Evolutionary conservation across 2,113 vertebrate genomes (phyloP).

Genomic region (Saccopteryx leptura): DNA sequence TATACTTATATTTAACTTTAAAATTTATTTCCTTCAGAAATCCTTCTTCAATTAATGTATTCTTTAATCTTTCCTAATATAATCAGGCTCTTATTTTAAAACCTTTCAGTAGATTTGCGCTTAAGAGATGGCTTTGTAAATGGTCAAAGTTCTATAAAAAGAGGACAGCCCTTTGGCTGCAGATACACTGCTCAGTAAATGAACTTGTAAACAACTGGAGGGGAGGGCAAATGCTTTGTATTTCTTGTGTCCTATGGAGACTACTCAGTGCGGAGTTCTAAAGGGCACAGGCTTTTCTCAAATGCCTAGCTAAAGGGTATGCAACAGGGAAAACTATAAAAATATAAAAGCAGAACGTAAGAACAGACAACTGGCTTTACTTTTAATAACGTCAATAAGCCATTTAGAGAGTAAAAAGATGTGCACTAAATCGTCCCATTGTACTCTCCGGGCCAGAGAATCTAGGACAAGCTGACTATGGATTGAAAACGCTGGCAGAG

Average conservation of each 20-base stretch:
- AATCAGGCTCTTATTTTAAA: neutral
- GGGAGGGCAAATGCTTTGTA: conserved; percentile 36
- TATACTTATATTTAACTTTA: neutral
- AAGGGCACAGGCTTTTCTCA: neutral
- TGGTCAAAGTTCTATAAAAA: neutral
- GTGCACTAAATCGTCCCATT: neutral
- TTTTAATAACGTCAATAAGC: neutral
- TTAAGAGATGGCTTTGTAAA: neutral
- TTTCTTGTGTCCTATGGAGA: neutral
- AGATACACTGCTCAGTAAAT: neutral
- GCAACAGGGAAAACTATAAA: neutral
- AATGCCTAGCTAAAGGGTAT: neutral
- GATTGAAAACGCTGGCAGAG: conserved; percentile 7
- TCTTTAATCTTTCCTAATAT: neutral
- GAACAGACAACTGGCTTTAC: neutral
- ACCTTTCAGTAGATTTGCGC: neutral
- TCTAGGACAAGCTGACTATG: neutral
- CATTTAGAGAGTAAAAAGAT: conserved; percentile 20
- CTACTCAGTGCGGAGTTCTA: neutral
- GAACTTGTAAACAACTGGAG: neutral
- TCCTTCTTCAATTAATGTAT: neutral
- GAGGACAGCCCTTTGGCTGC: neutral
- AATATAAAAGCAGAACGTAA: conserved; percentile 49
- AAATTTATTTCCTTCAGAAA: neutral
- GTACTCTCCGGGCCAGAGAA: conserved; percentile 48